Evolutionary conservation across 2,888 invertebrate genomes (phyloP).

Genomic region (Trachelus iudaicus): DNA sequence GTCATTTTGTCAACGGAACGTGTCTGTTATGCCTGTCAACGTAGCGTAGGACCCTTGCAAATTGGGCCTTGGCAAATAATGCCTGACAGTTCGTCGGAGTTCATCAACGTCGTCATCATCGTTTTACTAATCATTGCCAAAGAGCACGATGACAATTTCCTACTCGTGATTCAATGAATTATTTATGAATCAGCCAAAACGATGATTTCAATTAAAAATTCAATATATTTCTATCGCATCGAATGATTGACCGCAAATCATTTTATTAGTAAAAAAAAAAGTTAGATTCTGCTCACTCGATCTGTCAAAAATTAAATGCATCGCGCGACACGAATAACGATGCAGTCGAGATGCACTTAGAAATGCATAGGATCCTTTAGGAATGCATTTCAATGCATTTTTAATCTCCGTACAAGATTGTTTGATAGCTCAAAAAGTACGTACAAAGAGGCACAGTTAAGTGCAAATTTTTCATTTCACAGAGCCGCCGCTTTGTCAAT

Average conservation of each 20-base stretch:
- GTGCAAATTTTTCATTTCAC: background rate
- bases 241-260: background rate
- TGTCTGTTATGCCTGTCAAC: background rate
- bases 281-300: background rate
- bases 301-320: too few relatives aligned
- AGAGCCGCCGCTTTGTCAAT: background rate
- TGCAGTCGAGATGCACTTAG: background rate
- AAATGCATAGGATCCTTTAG: background rate
- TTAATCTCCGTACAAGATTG: background rate
- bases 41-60: background rate
- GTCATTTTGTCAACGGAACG: background rate
- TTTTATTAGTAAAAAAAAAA: background rate
- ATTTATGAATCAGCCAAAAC: background rate
- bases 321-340: too few relatives aligned
- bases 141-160: background rate
- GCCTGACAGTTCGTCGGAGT: background rate
- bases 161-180: background rate
- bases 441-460: background rate
- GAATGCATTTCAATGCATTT: background rate
- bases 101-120: too few relatives aligned
- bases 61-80: background rate
- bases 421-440: background rate
- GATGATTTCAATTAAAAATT: background rate
- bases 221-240: background rate
- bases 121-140: too few relatives aligned